Base-by-base conservation (phyloP, 1,140 invertebrate genomes). In the Drosophila arizonae region DNA sequence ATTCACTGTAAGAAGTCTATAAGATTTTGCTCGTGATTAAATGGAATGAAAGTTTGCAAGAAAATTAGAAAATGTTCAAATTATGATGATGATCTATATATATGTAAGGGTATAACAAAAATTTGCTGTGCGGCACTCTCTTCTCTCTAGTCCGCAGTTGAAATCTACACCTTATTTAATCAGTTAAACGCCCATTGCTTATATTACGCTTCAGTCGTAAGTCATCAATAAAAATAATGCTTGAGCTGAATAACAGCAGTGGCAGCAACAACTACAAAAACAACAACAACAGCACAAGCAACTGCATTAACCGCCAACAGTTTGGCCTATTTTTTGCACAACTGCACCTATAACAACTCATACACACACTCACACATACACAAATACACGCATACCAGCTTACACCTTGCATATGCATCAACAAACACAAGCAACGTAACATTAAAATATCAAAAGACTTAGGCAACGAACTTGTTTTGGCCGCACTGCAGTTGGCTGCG, bases 391-490 rank as follows among this genome's bases (percentile, higher is more conserved):
- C 21, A 24, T 24, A 24, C 41, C 33, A 9, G 72, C 9, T 6
- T 50, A 10, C 46, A 26, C 10, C 67, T 79, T 61, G 57, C 75
- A 80, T 80, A 81, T 69, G 73, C 67, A 76, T 60, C 45, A 57
- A 57, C 57, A 76, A 39, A 39, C 57, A 67, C 33, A 52, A 61
- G 36, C 55, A 76, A 72, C 56, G 69, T 73, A 76, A 73, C 74
- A 57, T 63, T 52, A 76, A 82, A 76, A 84, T 84, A 84, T 84
- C 87, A 87, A 88, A 88, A 87, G 84, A 87, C 84, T 87, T 87
- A 87, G 73, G 80, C 84, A 87, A 87, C 84, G 84, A 87, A 87
- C 84, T 87, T 82, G 84, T 87, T 87, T 88, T 76, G 66, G 62
- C 36, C 51, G 28, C 57, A 11, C n/a, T 36, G 62, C 64, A 46